Base-by-base conservation (phyloP, 1,140 invertebrate genomes). In the Diabrotica undecimpunctata region DNA sequence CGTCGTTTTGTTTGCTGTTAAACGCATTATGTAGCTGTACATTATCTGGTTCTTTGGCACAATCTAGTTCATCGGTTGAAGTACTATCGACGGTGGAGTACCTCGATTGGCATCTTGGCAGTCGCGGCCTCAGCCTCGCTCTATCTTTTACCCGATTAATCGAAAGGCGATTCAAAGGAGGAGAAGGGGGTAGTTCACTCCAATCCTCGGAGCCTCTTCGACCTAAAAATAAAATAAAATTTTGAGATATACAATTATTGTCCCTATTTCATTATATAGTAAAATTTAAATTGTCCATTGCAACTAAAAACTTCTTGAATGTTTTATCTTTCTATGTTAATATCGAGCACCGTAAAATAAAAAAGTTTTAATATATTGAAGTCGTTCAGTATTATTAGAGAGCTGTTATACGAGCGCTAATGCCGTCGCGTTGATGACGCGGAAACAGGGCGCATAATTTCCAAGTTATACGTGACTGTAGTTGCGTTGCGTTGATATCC, bases 131-230 rank as follows among this genome's bases (percentile, higher is more conserved):
- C 78, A 84, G 83, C 69, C 90, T 84, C 13, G 88, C 87, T 70
- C 88, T 85, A 65, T 90, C 90, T 81, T 92, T 93, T 0, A 92
- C 90, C 75, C 88, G 84, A 13, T 90, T 87, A 39, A 93, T 82
- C 0, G 88, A 85, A 4, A 88, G 89, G 62, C 88, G 83, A 61
- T 84, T 86, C 85, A 75, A 62, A 9, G 75, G 74, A 0, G 92
- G 90, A 3, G 91, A 92, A 0, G 90, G 88, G 2, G 91, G 90
- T 14, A 90, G 82, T 63, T 86, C 84, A 25, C 85, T 85, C 87
- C 87, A 88, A 70, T 88, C 87, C 6, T 86, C 82, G 54, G 86
- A 87, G 67, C 87, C 86, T 13, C 86, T 76, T 8, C 86, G 65
- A 13, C 60, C 60, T 62, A 12, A 7, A 12, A 6, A 10, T 72